Evolutionary conservation across 1,140 invertebrate genomes (phyloP), one percentile per base, ranked within the genome.

Genomic region (Cataglyphis hispanica): DNA sequence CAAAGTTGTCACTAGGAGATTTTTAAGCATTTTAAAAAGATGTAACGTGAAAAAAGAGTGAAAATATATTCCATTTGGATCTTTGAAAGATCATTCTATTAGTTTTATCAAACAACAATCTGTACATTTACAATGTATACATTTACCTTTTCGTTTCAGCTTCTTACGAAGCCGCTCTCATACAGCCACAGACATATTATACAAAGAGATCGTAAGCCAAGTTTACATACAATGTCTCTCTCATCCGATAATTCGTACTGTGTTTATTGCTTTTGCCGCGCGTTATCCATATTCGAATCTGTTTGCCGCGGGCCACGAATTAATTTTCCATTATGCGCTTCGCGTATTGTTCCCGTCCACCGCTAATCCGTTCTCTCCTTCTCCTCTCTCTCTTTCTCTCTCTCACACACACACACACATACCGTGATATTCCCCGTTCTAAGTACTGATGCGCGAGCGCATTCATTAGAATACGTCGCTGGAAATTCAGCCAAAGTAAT

Each of bases 321-420:
- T 83, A 83, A 74, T 83, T 83, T 72, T 46, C 67, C 37, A 74
- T 83, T 83, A 83, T 83, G 40, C 25, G 25, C 53, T 31, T 74
- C 67, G 66, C 25, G 40, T 13, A 61, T 60, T 70, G 78, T 72
- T 60, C 77, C 19, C 13, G 50, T 10, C 10, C 5, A 37, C 13
- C 37, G 67, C 27, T 74, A 72, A 72, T 72, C 78, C 40, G 25
- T 8, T 25, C 37, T 13, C 61, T 67, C 31, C 34, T 37, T 6
- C 2, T n/a, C 7, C 31, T 40, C 10, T 11, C 40, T 11, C 40
- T 40, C 40, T 40, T 1, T 46, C 43, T 46, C 43, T 13, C 43
- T 46, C 43, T 46, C 43, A 16, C 13, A 3, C 43, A 16, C 43
- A 0, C 43, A n/a, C 13, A 4, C 25, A 19, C 27, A 0, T 40